Evolutionary conservation across 2,113 vertebrate genomes (phyloP), one percentile per base, ranked within the genome.

Genomic region (Urocynchramus pylzowi): DNA sequence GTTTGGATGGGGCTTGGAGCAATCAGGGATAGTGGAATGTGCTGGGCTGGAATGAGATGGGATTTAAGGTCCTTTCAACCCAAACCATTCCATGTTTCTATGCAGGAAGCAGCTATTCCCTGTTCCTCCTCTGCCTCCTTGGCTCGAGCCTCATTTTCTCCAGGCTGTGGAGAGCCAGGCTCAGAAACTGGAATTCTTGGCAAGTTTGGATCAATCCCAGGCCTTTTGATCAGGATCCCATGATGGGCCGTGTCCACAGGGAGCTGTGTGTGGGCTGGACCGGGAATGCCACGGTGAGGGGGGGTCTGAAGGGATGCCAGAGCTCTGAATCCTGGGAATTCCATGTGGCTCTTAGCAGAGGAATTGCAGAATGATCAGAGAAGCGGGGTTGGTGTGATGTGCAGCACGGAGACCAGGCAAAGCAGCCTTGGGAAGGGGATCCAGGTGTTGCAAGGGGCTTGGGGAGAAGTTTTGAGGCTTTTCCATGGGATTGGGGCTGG

Each of bases 401-500:
- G n/a, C 30, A 33, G 23, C 28, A 11, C 0, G 0, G 49, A 42
- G 33, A 42, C 37, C 28, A 14, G 35, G 20, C 35, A 49, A 7
- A 0, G 49, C 7, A 6, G 37, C 6, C 13, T 8, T 39, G 28
- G 54, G 16, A 39, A 33, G 31, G 24, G 52, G 47, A n/a, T 56
- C 11, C 47, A 7, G 20, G 37, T 33, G 11, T 2, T 28, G 8
- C 5, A 3, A 7, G 21, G 21, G 37, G 14, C 3, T 1, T 7
- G 11, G 24, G 42, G n/a, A 33, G 30, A n/a, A 6, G 0, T 2
- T 28, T 5, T 0, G 6, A 12, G 33, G 20, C 17, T 70, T 42
- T 18, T 18, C 78, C 6, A 0, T 6, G 3, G 44, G 24, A 84
- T 3, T 0, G 1, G 35, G 35, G 4, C 31, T 0, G 1, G 42